A percentile compares a stretch with the other conserved stretches of the same genome.
Evolutionary conservation across 2,113 vertebrate genomes (phyloP).

Genomic region (Clupea harengus): DNA sequence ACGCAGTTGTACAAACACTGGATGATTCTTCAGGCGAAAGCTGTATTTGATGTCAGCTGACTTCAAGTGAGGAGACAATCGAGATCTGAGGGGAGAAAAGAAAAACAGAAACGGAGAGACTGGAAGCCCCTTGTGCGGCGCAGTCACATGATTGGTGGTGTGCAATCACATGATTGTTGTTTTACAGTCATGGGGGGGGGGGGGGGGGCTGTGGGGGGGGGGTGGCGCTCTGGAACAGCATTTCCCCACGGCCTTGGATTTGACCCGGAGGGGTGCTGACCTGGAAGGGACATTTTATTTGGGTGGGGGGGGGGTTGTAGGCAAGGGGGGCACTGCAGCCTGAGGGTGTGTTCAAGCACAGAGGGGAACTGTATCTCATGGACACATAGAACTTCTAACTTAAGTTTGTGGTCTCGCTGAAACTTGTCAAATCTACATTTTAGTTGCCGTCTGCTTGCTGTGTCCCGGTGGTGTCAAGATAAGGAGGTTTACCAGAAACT

Average conservation of each 20-base stretch:
- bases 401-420: not conserved
- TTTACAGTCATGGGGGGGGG: constrained; percentile 15
- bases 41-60: constrained; percentile 41
- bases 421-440: not conserved
- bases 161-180: constrained; percentile 16
- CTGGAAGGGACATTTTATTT: not conserved
- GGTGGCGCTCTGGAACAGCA: not conserved
- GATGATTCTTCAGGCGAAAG: constrained; percentile 40
- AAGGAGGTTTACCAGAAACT: not conserved
- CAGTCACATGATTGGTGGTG: constrained; percentile 48
- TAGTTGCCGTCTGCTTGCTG: not conserved
- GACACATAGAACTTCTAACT: not conserved
- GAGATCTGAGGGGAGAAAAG: constrained; percentile 17
- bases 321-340: not conserved
- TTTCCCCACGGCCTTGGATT: not conserved
- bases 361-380: not conserved
- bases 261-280: not conserved
- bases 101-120: constrained; percentile 28
- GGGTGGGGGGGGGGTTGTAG: not conserved
- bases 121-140: constrained; percentile 51
- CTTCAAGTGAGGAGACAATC: constrained; percentile 49
- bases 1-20: constrained; percentile 32
- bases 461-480: not conserved
- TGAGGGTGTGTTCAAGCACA: not conserved
- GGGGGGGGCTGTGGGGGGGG: not conserved